phyloP scores from a whole-genome alignment of 2,113 vertebrate species.

The Empidonax traillii region DNA sequence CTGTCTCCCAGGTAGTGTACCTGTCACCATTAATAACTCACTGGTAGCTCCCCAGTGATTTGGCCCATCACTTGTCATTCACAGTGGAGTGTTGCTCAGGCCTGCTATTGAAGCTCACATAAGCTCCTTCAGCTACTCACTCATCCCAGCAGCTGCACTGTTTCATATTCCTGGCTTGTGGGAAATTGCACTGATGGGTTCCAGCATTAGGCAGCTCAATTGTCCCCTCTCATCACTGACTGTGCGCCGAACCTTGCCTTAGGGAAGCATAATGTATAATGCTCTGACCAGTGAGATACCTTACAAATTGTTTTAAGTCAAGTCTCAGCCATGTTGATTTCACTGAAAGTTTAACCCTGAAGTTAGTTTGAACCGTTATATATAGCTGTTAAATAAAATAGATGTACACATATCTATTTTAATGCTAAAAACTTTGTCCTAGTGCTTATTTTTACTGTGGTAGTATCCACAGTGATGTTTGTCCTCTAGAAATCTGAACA shows the following conservation, averaged over 20 bases:
- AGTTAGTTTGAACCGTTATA: neutral
- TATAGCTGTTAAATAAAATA: neutral
- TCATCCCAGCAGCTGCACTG: slow-evolving; percentile 50
- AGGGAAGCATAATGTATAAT: neutral
- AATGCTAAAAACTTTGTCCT: neutral
- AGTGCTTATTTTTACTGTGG: neutral
- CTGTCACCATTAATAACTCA: slow-evolving; percentile 89
- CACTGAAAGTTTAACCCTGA: neutral
- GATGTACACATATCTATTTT: neutral
- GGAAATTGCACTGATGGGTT: neutral
- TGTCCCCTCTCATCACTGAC: neutral
- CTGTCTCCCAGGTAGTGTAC: slow-evolving; percentile 87
- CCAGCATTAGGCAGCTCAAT: neutral
- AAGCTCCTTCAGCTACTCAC: slow-evolving; percentile 66
- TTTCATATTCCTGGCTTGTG: neutral
- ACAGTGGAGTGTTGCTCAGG: slow-evolving; percentile 60
- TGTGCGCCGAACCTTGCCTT: neutral
- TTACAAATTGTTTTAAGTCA: neutral
- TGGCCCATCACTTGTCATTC: slow-evolving; percentile 81
- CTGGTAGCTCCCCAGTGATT: slow-evolving; percentile 74
- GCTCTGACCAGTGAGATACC: neutral
- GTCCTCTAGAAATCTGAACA: neutral
- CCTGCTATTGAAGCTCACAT: slow-evolving; percentile 66
- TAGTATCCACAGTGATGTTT: neutral
- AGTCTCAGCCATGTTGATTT: neutral